A percentile compares a stretch with the other conserved stretches of the same genome.
These are phyloP conservation scores for Brevimyrus niger DNA, from an alignment of 2,113 vertebrate genomes.

Conservation along the genomic window DNA sequence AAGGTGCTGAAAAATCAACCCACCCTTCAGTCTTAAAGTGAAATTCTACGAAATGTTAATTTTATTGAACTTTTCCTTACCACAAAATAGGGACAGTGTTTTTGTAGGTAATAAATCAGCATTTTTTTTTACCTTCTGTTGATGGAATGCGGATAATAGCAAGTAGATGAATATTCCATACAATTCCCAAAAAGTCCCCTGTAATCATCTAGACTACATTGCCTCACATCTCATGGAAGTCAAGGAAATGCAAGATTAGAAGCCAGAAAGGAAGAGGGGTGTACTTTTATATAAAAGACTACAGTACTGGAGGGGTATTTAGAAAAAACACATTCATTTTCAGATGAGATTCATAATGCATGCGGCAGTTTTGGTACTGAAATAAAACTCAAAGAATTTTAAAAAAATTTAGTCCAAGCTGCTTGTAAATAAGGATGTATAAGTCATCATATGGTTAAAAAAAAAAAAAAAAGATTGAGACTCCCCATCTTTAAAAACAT, in stretches of 20 bases:
- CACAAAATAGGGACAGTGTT: neutral
- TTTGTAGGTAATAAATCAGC: neutral
- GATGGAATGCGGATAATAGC: neutral
- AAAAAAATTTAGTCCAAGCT: neutral
- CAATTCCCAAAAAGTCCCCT: neutral
- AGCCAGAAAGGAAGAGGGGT: neutral
- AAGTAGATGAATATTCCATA: neutral
- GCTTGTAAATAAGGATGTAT: neutral
- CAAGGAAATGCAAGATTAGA: neutral
- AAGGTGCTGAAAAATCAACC: neutral
- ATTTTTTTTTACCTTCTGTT: neutral
- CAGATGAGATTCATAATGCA: neutral
- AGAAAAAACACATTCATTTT: neutral
- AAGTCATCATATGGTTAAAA: neutral
- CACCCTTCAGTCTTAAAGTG: neutral
- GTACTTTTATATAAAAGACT: neutral
- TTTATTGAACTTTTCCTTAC: neutral
- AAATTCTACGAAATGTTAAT: neutral
- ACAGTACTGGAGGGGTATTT: neutral
- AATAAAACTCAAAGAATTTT: neutral
- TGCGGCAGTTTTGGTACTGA: neutral
- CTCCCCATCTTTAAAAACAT: neutral
- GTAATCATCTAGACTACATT: neutral
- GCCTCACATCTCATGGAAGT: neutral
- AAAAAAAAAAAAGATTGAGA: neutral